Base-by-base conservation (phyloP, 2,797 vertebrate genomes). In the Leptoclinus maculatus region DNA sequence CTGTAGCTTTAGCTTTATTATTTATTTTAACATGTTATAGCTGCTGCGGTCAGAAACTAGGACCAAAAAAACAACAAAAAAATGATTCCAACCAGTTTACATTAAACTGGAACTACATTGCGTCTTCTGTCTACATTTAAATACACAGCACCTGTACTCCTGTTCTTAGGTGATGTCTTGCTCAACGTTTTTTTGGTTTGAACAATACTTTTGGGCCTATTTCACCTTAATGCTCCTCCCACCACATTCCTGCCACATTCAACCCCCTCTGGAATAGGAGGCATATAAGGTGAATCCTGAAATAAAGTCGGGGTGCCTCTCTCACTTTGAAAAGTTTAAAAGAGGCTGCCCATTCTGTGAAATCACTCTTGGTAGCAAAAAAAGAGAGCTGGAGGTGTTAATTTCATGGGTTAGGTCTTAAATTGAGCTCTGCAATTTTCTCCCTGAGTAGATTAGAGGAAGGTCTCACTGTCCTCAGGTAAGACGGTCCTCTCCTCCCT, bases 401-500 rank as follows among this genome's bases (percentile, higher is more conserved):
- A 96, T 96, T 96, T 96, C 95, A 95, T 95, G 95, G 95, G 89
- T 93, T 94, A 94, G 93, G 91, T 94, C 92, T 94, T 95, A 95
- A 95, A 95, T 94, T 94, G 92, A 95, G 94, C 93, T 91, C 88
- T 90, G 91, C 93, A 93, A 93, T 93, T 95, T 94, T 94, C 91
- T 92, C 83, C 83, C 91, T 78, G 89, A 94, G 94, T 93, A 94
- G 92, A 94, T 94, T 95, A 95, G 91, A 93, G 86, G 92, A 91
- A 91, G 90, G 91, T 92, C 85, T 94, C 32, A 82, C 87, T 95
- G 90, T 95, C 94, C 93, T 91, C 93, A 94, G 94, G 95, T 95
- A 83, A 94, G 85, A 79, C 38, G n/a, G 81, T 79, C 81, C 77
- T 82, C 84, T 87, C 75, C 83, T 83, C 84, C 78, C 68, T 83